phyloP scores from a whole-genome alignment of 2,888 invertebrate genomes.

The Ornithoptera priamus region DNA sequence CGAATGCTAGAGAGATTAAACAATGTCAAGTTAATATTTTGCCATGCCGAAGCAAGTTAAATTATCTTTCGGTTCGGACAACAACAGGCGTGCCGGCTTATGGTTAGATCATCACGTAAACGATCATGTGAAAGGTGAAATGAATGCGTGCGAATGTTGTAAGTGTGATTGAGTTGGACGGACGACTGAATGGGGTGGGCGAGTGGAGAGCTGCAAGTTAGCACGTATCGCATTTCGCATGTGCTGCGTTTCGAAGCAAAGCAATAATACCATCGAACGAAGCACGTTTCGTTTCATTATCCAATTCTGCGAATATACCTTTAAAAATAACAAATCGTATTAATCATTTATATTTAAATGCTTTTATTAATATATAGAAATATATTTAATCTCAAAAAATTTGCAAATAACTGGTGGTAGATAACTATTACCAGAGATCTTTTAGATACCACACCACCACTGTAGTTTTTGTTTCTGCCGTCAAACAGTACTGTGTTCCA shows the following conservation, averaged over 20 bases:
- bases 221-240: background rate
- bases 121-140: background rate
- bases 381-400: background rate
- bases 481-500: too few species aligned
- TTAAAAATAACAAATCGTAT: background rate
- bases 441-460: too few species aligned
- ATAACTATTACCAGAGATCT: too few species aligned
- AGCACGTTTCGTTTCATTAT: background rate
- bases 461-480: too few species aligned
- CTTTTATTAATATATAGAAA: background rate
- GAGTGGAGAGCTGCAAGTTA: background rate
- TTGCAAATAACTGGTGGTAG: too few species aligned
- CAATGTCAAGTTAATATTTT: too few species aligned
- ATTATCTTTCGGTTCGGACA: background rate
- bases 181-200: background rate
- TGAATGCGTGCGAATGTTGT: background rate
- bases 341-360: background rate
- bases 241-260: background rate
- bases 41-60: background rate
- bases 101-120: background rate
- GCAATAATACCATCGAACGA: background rate
- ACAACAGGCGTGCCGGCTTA: background rate
- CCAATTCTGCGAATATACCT: background rate
- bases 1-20: too few species aligned
- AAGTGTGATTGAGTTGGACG: background rate